Base-by-base conservation (phyloP, 2,888 invertebrate species). In the Apotomis capreana region DNA sequence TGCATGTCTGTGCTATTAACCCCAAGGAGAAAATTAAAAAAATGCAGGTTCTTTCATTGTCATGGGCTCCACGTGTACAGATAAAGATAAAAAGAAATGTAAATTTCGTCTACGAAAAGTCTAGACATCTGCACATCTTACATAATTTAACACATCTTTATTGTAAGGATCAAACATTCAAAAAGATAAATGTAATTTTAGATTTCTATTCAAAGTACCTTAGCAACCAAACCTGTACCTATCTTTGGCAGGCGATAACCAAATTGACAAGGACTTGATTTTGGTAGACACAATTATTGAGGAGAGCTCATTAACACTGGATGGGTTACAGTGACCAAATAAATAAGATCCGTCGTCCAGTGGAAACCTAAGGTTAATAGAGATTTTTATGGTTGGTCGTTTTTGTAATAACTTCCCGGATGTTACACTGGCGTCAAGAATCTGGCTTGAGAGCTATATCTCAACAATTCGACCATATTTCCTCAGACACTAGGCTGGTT, bases 391-490 rank as follows among this genome's bases (percentile, higher is more conserved):
- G 9, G 46, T 70, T 77, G 74, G 83, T 85, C 88, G 81, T 90
- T 89, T 90, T 90, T 89, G 88, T 89, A 84, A 79, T 86, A 81
- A 88, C 90, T 91, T 92, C 91, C 91, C 91, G 91, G 91, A 92
- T 91, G 90, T 89, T 75, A 74, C 78, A 81, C 81, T 89, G 88
- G 90, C 91, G 90, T 91, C 91, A 90, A 77, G 75, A 84, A 90
- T 89, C 89, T 90, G 85, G 81, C 79, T 83, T 68, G n/a, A 83
- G 76, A 85, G 86, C 87, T 85, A 87, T 86, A 84, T 83, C 81
- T 83, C 83, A 77, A 74, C 75, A 78, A 88, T 83, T 82, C 81
- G 79, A 77, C 80, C 83, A 83, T 89, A 85, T 79, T 71, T 26
- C 13, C 58, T 71, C 49, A 15, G n/a, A 0, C 3, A 74, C 79